A percentile compares a stretch with the other conserved stretches of the same genome.
Conservation (phyloP, 1,140 invertebrate species). For the Ridgeia piscesae region DNA sequence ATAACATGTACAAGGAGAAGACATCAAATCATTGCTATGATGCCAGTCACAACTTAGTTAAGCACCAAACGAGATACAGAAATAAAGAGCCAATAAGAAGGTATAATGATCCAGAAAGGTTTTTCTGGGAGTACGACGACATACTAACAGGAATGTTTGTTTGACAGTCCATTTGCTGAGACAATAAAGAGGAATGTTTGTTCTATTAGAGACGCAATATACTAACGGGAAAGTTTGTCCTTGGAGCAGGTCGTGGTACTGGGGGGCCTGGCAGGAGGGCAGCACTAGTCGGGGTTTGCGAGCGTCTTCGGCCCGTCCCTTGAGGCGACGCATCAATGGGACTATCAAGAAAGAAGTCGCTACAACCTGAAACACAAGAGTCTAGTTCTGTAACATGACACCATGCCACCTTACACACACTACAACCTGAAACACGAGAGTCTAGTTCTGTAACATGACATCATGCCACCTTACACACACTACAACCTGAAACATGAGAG, state of each 20-base stretch:
- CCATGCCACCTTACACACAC: too few relatives aligned
- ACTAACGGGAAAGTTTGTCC: neutral
- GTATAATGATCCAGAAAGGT: neutral
- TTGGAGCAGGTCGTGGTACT: neutral
- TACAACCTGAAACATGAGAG: too few relatives aligned
- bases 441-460: too few relatives aligned
- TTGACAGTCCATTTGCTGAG: too few relatives aligned
- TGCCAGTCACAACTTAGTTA: neutral
- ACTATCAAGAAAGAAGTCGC: neutral
- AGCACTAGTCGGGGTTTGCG: constrained; percentile 14
- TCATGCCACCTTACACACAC: too few relatives aligned
- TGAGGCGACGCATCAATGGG: neutral
- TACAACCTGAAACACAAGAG: neutral
- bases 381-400: neutral
- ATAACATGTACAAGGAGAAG: neutral
- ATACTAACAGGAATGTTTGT: neutral
- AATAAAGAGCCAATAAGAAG: neutral
- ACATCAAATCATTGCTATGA: neutral
- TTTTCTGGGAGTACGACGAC: neutral
- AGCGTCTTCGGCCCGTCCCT: neutral
- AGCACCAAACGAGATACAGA: neutral
- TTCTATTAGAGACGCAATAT: neutral
- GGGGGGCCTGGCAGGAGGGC: constrained; percentile 11
- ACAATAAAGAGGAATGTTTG: neutral
- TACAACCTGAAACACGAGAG: too few relatives aligned